phyloP scores from a whole-genome alignment of 2,888 invertebrate species.

The Agrochola lota region DNA sequence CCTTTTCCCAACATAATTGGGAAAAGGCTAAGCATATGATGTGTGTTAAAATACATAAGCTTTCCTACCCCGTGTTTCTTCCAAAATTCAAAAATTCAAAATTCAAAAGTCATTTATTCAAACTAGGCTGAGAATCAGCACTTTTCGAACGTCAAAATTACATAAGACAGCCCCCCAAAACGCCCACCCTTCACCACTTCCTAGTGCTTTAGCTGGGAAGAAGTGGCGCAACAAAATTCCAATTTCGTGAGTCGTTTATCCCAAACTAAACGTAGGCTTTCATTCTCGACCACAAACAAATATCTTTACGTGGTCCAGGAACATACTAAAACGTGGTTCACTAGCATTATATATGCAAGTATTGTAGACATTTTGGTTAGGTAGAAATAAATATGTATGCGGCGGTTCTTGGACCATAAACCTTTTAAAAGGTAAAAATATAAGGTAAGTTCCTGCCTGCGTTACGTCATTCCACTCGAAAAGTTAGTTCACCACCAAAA shows the following conservation, averaged over 20 bases:
- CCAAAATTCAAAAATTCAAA: too few species aligned
- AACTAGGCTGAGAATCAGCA: too few species aligned
- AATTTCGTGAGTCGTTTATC: neutral
- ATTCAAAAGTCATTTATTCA: too few species aligned
- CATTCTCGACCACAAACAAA: neutral
- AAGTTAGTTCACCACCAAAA: conserved; percentile 4
- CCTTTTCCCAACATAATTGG: too few species aligned
- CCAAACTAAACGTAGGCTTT: neutral
- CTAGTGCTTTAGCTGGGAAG: too few species aligned
- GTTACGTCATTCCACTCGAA: neutral
- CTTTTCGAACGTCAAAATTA: too few species aligned
- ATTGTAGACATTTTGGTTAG: neutral
- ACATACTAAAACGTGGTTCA: neutral
- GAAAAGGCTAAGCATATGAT: too few species aligned
- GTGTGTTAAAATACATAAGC: too few species aligned
- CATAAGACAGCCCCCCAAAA: too few species aligned
- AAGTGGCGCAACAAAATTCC: neutral
- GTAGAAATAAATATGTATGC: neutral
- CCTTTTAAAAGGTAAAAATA: neutral
- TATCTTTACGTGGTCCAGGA: neutral
- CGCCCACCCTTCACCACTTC: too few species aligned
- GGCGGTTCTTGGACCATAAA: neutral
- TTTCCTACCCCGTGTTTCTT: too few species aligned
- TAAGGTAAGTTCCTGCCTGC: neutral
- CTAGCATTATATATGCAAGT: neutral